These are phyloP conservation scores for Hyaena hyaena DNA, from an alignment of 2,113 vertebrate species.

Conservation along the genomic window DNA sequence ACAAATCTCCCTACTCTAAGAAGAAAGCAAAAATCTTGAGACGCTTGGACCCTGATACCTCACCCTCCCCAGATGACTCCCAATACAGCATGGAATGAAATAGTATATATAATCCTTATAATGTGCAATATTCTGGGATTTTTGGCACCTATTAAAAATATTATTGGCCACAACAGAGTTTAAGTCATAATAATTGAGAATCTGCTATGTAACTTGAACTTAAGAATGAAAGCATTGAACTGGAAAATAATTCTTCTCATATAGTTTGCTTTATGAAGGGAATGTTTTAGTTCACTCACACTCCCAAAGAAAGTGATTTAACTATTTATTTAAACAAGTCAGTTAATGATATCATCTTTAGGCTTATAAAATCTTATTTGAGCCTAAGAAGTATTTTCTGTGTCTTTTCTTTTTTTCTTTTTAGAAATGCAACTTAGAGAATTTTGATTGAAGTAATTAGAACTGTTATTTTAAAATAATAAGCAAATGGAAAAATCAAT, in stretches of 20 bases:
- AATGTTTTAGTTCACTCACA: neutral
- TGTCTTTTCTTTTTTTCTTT: neutral
- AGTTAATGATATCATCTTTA: neutral
- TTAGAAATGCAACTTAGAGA: neutral
- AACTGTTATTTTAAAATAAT: constrained; percentile 16
- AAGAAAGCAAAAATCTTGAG: neutral
- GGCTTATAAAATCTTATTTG: constrained; percentile 7
- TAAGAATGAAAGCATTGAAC: neutral
- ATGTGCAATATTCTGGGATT: neutral
- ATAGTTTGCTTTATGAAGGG: constrained; percentile 29
- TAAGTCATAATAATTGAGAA: constrained; percentile 38
- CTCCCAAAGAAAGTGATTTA: neutral
- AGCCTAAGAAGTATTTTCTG: neutral
- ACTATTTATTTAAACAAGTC: neutral
- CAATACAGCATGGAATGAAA: neutral
- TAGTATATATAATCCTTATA: neutral
- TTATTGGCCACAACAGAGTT: constrained; percentile 1
- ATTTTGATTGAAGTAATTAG: neutral
- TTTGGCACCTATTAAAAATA: constrained; percentile 30
- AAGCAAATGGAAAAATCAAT: neutral
- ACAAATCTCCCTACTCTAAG: neutral
- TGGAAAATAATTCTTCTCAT: neutral
- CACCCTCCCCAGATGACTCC: neutral
- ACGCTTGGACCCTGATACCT: neutral
- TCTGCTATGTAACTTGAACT: constrained; percentile 15